Base-by-base conservation (phyloP, 2,113 vertebrate genomes). In the Edolisoma coerulescens region DNA sequence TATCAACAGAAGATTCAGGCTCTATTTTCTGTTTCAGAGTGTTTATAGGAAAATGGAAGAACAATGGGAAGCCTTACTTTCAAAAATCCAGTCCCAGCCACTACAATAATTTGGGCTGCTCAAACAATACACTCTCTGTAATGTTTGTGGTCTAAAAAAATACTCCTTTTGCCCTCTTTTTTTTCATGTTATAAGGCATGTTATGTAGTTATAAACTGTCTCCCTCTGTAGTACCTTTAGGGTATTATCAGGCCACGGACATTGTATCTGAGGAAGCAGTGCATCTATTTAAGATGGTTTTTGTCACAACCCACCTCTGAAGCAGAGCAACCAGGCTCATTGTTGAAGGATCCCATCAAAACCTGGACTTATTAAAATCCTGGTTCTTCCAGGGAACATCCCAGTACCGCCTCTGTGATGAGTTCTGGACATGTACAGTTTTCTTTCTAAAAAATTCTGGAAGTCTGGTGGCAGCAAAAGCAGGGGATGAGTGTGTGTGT, bases 151-250 rank as follows among this genome's bases (percentile, higher is more conserved):
- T 61, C 10, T 71, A 28, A 70, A 74, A 44, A 7, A 41, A 24
- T 1, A 44, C 3, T 3, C 1, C 4, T 33, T 60, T 56, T 21
- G 11, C 3, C 14, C 9, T 53, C 4, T 61, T 37, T 61, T 14
- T 65, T 76, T 64, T 73, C 28, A 11, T 1, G 1, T 67, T 49
- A 10, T 39, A 78, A 61, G 11, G 1, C 6, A 24, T 28, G 7
- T 28, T 32, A 23, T 3, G 1, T 16, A 4, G 33, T 74, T 87
- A 33, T 17, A 65, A 54, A 49, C 18, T 44, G 7, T 3, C 1
- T 76, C 6, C 1, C 5, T 45, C 37, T 75, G n/a, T 9, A 75
- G 13, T 20, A 44, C 8, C 6, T 77, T 74, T 33, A 73, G 12
- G 3, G 3, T 63, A 28, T 50, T 68, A 47, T 28, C 39, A 70